Evolutionary conservation across 2,888 invertebrate species (phyloP).

Genomic region (Nudaria mundana): DNA sequence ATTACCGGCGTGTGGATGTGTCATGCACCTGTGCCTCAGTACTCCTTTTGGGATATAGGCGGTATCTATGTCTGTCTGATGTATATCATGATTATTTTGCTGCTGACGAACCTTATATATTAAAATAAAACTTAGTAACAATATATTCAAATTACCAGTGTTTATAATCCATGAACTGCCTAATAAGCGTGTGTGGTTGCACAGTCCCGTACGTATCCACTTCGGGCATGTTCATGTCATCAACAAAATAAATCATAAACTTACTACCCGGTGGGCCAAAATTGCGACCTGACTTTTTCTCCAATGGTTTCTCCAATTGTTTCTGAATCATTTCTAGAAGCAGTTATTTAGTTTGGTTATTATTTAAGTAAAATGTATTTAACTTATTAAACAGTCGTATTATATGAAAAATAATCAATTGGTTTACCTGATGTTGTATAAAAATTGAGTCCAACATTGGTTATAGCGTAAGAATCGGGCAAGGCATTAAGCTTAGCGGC

Average conservation of each 20-base stretch:
- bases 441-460: conserved; percentile 96
- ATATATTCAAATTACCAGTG: conserved; percentile 85
- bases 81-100: too few species aligned
- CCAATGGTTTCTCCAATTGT: conserved; percentile 93
- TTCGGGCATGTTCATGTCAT: conserved; percentile 98
- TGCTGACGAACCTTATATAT: too few species aligned
- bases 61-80: too few species aligned
- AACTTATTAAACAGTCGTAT: too few species aligned
- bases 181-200: conserved; percentile 95
- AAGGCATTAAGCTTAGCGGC: conserved; percentile 89
- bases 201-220: conserved; percentile 97
- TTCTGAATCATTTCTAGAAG: conserved; percentile 90
- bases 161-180: conserved; percentile 95
- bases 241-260: conserved; percentile 95
- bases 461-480: conserved; percentile 88
- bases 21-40: too few species aligned
- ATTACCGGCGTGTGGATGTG: too few species aligned
- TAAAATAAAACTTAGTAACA: too few species aligned
- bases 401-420: too few species aligned
- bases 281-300: conserved; percentile 96
- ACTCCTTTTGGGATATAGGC: too few species aligned
- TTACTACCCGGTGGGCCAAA: conserved; percentile 97
- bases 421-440: conserved; percentile 91
- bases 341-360: too few species aligned
- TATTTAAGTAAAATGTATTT: too few species aligned